A percentile compares a stretch with the other conserved stretches of the same genome.
Evolutionary conservation across 2,797 vertebrate species (phyloP).

Genomic region (Melanotaenia pygmaea): DNA sequence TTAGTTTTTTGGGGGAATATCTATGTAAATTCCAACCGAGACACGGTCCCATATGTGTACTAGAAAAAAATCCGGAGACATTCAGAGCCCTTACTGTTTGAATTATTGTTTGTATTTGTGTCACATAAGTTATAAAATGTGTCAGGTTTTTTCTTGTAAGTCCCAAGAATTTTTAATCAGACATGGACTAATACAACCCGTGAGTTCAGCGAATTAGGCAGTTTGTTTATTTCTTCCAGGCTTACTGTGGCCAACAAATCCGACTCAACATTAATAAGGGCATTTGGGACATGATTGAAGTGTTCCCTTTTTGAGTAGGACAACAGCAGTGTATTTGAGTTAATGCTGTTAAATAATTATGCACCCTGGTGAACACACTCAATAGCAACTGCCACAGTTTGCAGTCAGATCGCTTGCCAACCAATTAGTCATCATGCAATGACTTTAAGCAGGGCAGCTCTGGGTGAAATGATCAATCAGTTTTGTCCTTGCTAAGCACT

Average conservation of each 20-base stretch:
- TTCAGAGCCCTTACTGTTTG: neutral
- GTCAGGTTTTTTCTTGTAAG: constrained; percentile 11
- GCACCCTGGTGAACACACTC: constrained; percentile 42
- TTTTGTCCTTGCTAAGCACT: constrained; percentile 34
- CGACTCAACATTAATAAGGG: constrained; percentile 39
- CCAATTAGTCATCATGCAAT: constrained; percentile 56
- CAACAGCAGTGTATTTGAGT: constrained; percentile 48
- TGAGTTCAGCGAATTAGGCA: constrained; percentile 18
- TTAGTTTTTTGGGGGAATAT: neutral
- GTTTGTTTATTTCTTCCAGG: constrained; percentile 35
- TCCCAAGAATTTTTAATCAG: neutral
- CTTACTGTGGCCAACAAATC: constrained; percentile 41
- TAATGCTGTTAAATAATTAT: constrained; percentile 67
- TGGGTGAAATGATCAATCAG: constrained; percentile 57
- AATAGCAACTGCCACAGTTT: constrained; percentile 50
- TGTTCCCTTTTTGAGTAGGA: constrained; percentile 37
- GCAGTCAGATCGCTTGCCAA: constrained; percentile 55
- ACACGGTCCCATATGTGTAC: too few relatives aligned
- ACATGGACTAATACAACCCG: constrained; percentile 19
- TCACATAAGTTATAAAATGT: neutral
- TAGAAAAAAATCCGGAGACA: neutral
- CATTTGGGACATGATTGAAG: constrained; percentile 45
- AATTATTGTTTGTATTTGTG: neutral
- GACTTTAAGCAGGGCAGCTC: constrained; percentile 45
- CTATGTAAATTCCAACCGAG: neutral